A percentile compares a stretch with the other conserved stretches of the same genome.
phyloP scores from a whole-genome alignment of 2,888 invertebrate genomes.

The Melinaea marsaeus region DNA sequence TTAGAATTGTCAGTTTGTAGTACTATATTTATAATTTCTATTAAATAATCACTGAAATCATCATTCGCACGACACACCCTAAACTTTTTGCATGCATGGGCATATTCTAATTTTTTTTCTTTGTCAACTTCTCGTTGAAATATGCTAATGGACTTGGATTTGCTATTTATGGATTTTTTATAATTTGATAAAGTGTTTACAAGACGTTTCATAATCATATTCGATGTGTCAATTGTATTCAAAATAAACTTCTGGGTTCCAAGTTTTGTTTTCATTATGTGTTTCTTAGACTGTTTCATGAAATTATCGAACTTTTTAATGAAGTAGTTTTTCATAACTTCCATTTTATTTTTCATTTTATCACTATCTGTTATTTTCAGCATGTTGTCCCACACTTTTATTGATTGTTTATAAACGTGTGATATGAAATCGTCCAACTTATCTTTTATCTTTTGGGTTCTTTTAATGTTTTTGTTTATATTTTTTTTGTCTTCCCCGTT shows the following conservation, averaged over 20 bases:
- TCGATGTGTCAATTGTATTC: slow-evolving; percentile 49
- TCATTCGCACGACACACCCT: slow-evolving; percentile 40
- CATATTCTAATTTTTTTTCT: slow-evolving; percentile 36
- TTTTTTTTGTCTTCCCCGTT: slow-evolving; percentile 2
- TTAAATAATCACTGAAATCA: slow-evolving; percentile 39
- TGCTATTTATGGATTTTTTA: slow-evolving; percentile 23
- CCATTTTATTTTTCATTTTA: slow-evolving; percentile 33
- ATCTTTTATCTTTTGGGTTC: slow-evolving; percentile 38
- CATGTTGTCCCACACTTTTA: slow-evolving; percentile 43
- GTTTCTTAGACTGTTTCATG: slow-evolving; percentile 39
- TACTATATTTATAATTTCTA: slow-evolving; percentile 35
- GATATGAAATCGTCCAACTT: slow-evolving; percentile 42
- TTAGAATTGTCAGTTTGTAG: slow-evolving; percentile 36
- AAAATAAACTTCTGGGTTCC: slow-evolving; percentile 51
- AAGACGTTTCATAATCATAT: slow-evolving; percentile 42
- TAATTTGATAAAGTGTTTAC: slow-evolving; percentile 38
- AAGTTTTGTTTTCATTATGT: slow-evolving; percentile 45
- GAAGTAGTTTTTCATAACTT: slow-evolving; percentile 38
- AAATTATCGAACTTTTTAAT: slow-evolving; percentile 45
- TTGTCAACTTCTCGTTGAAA: slow-evolving; percentile 40
- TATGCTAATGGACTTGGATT: slow-evolving; percentile 15
- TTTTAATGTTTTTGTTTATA: slow-evolving; percentile 9
- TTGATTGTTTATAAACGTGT: slow-evolving; percentile 43
- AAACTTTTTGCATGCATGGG: slow-evolving; percentile 44
- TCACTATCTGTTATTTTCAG: slow-evolving; percentile 35